Conservation (phyloP, 2,797 vertebrate species). For the Schizopygopsis malacanthus region DNA sequence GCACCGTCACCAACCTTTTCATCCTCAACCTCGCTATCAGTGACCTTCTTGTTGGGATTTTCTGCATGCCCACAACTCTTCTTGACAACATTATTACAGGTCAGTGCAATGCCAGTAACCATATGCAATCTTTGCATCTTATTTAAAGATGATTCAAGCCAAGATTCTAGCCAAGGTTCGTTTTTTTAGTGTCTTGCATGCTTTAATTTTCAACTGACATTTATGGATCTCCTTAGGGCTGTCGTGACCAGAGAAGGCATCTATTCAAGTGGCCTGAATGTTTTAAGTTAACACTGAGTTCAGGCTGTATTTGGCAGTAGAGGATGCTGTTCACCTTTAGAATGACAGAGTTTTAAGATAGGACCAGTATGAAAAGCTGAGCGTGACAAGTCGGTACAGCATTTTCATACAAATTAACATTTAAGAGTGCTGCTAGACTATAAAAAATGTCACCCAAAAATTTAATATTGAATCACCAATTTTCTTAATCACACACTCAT, state of each 20-base stretch:
- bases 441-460: neutral
- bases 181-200: neutral
- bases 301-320: neutral
- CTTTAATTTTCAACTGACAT: slow-evolving; percentile 10
- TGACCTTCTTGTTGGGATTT: slow-evolving; percentile 92
- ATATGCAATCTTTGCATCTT: neutral
- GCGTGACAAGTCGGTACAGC: neutral
- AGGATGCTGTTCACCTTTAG: slow-evolving; percentile 1
- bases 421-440: neutral
- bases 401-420: neutral
- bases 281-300: neutral
- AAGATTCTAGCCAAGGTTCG: neutral
- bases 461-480: neutral
- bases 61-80: slow-evolving; percentile 94
- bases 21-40: slow-evolving; percentile 92
- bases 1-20: slow-evolving; percentile 91
- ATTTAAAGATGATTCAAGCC: neutral
- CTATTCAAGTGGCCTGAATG: neutral
- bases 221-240: slow-evolving; percentile 5
- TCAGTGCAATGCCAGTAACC: slow-evolving; percentile 63
- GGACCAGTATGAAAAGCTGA: neutral
- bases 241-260: neutral
- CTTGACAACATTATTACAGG: slow-evolving; percentile 95
- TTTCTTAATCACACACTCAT: neutral
- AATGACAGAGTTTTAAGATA: neutral